A percentile compares a stretch with the other conserved stretches of the same genome.
Conservation (phyloP, 2,888 invertebrate species). For the Andrena fulva region DNA sequence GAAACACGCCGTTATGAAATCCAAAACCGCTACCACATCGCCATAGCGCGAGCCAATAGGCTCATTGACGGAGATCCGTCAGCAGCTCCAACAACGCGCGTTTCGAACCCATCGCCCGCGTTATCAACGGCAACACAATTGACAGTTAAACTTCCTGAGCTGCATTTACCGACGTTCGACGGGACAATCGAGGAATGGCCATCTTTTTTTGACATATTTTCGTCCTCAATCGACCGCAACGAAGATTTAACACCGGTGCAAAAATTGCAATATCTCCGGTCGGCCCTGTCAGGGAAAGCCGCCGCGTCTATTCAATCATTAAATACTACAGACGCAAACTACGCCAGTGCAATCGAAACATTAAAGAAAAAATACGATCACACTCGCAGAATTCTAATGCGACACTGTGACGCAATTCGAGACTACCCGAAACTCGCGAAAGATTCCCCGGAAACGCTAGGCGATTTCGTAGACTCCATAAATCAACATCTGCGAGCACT, state of each 20-base stretch:
- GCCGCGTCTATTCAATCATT: neutral
- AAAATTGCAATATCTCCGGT: constrained; percentile 25
- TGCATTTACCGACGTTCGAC: constrained; percentile 1
- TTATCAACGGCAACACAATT: no score
- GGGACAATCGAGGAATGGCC: constrained; percentile 6
- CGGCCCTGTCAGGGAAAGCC: neutral
- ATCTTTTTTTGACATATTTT: neutral
- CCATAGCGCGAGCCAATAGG: no score
- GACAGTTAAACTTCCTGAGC: neutral
- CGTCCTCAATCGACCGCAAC: constrained; percentile 3
- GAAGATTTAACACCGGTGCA: constrained; percentile 6
- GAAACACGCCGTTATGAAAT: no score
- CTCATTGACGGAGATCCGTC: no score
- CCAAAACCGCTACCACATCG: no score
- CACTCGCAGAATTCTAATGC: neutral
- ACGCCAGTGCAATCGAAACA: constrained; percentile 4
- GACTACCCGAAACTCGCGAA: neutral
- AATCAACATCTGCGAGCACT: constrained; percentile 11
- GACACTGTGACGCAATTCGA: constrained; percentile 16
- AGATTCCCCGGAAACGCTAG: constrained; percentile 6
- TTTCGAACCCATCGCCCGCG: no score
- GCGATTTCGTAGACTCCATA: neutral
- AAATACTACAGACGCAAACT: neutral
- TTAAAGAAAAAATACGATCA: no score
- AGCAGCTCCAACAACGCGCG: no score